Evolutionary conservation across 2,113 vertebrate genomes (phyloP).

Genomic region (Synodontis membranacea): DNA sequence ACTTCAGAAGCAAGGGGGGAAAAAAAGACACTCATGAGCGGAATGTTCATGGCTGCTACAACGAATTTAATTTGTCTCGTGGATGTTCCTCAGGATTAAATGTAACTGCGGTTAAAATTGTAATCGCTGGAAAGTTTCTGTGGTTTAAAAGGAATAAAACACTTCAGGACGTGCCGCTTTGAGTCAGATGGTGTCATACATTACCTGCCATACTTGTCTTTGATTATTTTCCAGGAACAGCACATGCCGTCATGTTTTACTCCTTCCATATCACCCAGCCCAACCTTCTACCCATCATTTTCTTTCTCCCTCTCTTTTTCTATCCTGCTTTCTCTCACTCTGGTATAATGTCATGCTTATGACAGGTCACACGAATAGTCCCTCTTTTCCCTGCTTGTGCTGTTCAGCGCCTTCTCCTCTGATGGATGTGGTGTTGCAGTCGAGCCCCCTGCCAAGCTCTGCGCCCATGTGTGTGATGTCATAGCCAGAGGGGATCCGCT

Average conservation of each 20-base stretch:
- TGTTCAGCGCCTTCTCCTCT: conserved; percentile 15
- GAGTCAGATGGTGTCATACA: background rate
- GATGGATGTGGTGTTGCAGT: conserved; percentile 47
- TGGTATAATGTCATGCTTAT: background rate
- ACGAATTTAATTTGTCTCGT: background rate
- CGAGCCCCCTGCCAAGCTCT: conserved; percentile 43
- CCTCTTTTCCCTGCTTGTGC: background rate
- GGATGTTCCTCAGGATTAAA: background rate
- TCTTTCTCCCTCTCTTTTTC: conserved; percentile 26
- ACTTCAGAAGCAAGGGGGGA: background rate
- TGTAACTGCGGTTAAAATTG: background rate
- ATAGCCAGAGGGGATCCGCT: conserved; percentile 58
- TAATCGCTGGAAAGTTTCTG: background rate
- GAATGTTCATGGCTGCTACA: background rate
- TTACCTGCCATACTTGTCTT: too few species aligned
- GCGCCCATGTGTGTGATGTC: conserved; percentile 44
- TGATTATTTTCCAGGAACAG: background rate
- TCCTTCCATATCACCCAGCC: conserved; percentile 26
- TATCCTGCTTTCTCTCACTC: conserved; percentile 4
- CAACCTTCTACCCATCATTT: background rate
- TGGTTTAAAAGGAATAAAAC: background rate
- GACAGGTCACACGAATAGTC: conserved; percentile 32
- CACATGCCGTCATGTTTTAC: background rate
- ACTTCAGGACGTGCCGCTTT: background rate
- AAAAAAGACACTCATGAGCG: background rate